phyloP scores from a whole-genome alignment of 2,797 vertebrate genomes.

The Arctocebus calabarensis region DNA sequence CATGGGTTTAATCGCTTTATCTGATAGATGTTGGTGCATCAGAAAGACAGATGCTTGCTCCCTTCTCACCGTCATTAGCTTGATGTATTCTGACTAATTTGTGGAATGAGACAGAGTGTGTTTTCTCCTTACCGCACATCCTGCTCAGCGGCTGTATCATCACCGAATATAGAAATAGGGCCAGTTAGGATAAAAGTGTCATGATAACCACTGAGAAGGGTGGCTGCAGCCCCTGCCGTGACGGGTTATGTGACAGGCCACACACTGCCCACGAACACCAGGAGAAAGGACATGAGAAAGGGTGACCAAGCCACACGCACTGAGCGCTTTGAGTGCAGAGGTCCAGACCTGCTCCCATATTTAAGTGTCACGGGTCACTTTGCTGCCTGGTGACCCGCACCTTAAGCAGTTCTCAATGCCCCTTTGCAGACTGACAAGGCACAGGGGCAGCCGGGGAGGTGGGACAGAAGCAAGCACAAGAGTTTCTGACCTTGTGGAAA shows the following conservation, averaged over 20 bases:
- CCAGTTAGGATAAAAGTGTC: background rate
- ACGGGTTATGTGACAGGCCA: background rate
- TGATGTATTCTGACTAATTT: conserved; percentile 62
- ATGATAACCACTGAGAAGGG: background rate
- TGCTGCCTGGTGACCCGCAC: background rate
- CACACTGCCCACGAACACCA: background rate
- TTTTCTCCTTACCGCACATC: conserved; percentile 27
- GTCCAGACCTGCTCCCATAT: background rate
- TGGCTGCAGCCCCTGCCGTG: background rate
- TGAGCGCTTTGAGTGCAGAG: background rate
- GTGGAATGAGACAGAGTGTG: background rate
- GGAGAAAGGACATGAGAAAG: background rate
- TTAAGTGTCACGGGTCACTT: background rate
- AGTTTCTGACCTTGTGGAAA: background rate
- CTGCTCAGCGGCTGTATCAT: conserved; percentile 10
- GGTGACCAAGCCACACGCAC: background rate
- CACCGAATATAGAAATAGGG: background rate
- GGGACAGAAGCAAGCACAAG: background rate
- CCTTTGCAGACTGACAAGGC: background rate
- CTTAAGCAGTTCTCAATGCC: background rate
- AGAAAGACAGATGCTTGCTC: conserved; percentile 51
- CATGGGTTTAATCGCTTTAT: conserved; percentile 52
- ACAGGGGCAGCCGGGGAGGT: background rate
- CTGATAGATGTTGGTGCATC: conserved; percentile 16
- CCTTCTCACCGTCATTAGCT: background rate